phyloP scores from a whole-genome alignment of 2,113 vertebrate species.

The Hemiscyllium ocellatum region DNA sequence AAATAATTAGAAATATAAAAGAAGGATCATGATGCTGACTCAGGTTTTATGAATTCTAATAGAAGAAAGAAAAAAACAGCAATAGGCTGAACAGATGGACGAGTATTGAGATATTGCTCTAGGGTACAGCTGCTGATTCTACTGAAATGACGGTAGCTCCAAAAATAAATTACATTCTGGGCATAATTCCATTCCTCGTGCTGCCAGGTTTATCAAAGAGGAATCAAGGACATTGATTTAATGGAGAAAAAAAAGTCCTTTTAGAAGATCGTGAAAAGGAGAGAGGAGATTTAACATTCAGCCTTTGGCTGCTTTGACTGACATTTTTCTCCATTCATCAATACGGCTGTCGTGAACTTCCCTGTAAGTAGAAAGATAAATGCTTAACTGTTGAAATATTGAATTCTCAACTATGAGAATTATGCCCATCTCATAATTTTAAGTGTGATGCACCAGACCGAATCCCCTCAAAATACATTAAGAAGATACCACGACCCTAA shows the following conservation, averaged over 20 bases:
- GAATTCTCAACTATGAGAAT: not conserved
- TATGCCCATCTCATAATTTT: not conserved
- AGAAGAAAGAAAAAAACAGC: slow-evolving; percentile 10
- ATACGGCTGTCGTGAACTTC: not conserved
- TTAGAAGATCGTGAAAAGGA: not conserved
- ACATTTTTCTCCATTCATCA: not conserved
- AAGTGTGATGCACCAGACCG: too few relatives aligned
- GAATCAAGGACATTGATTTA: slow-evolving; percentile 26
- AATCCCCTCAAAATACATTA: too few relatives aligned
- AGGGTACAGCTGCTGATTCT: slow-evolving; percentile 26
- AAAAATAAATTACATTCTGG: slow-evolving; percentile 35
- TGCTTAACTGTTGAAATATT: not conserved
- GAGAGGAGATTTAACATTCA: not conserved
- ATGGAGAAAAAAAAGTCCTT: not conserved
- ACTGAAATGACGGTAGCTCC: slow-evolving; percentile 22
- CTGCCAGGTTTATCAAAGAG: slow-evolving; percentile 30
- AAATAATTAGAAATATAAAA: not conserved
- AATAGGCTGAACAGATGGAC: slow-evolving; percentile 24
- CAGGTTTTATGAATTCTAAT: not conserved
- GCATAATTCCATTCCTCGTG: not conserved
- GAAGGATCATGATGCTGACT: not conserved
- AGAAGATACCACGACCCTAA: too few relatives aligned
- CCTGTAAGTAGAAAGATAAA: not conserved
- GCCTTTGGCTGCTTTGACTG: not conserved
- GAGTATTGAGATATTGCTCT: slow-evolving; percentile 33